These are phyloP conservation scores for Drosophila sulfurigaster DNA, from an alignment of 1,140 invertebrate genomes.

Conservation along the genomic window DNA sequence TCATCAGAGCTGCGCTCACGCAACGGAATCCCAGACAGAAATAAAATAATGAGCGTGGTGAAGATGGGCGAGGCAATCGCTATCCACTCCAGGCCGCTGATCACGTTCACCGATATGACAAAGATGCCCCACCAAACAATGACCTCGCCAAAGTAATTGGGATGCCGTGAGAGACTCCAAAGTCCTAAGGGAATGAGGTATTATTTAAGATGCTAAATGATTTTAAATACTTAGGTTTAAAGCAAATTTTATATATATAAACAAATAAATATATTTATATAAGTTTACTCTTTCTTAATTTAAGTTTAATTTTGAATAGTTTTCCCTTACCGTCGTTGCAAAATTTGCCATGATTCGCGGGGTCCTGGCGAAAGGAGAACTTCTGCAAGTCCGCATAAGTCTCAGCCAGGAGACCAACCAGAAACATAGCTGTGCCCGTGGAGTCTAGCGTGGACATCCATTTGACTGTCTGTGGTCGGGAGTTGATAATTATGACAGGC, in stretches of 20 bases:
- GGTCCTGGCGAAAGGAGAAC: constrained; percentile 94
- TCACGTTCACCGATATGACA: constrained; percentile 93
- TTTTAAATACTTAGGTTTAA: no score
- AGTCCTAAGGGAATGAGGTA: constrained; percentile 87
- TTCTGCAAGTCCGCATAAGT: constrained; percentile 96
- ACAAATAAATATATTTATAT: no score
- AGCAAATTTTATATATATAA: no score
- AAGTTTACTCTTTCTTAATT: neutral
- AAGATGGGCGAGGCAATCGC: constrained; percentile 95
- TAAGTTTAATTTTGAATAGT: neutral
- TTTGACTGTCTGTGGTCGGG: constrained; percentile 90
- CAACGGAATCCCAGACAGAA: constrained; percentile 94
- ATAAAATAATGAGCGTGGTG: constrained; percentile 94
- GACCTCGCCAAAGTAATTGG: constrained; percentile 98
- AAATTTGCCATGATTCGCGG: constrained; percentile 94
- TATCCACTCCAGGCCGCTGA: constrained; percentile 92
- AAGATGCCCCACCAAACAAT: constrained; percentile 97
- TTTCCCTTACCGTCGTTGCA: constrained; percentile 91
- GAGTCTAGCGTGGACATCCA: constrained; percentile 94
- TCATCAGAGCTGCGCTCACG: constrained; percentile 94
- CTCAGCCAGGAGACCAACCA: constrained; percentile 93
- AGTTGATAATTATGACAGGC: constrained; percentile 95
- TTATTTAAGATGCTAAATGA: neutral
- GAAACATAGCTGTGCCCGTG: constrained; percentile 92
- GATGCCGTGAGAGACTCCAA: constrained; percentile 95